Evolutionary conservation across 2,113 vertebrate species (phyloP), one percentile per base, ranked within the genome.

Genomic region (Mobula birostris): DNA sequence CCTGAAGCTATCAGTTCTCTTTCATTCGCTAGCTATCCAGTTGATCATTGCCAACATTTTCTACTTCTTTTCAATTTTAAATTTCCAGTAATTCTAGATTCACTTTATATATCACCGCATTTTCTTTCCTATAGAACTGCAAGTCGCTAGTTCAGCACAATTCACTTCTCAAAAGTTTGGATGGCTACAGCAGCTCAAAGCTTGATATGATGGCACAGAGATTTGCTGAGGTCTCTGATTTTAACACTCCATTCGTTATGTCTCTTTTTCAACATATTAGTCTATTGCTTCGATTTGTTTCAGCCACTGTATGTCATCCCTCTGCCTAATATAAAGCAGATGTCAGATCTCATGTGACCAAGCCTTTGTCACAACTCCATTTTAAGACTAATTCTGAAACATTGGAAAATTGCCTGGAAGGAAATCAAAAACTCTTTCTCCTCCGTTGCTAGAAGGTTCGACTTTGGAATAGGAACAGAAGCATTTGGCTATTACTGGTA

Each of bases 351-450:
- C 29, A 36, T 66, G n/a, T n/a, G n/a, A n/a, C 63, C 85, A 90
- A 90, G 27, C 61, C n/a, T 90, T 90, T 90, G 85, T 90, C 85
- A 90, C 61, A 90, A 90, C 14, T 68, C 61, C 15, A 66, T n/a
- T 66, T 66, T 32, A 66, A 90, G 40, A 90, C 85, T 66, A 58
- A 66, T 66, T 90, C 61, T 90, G 61, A 90, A 66, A 32, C 29
- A 17, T 90, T 90, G 85, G 85, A 68, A 90, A 66, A 66, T 7
- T 90, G 85, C 85, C 85, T 66, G 61, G 85, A 66, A 90, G 85
- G 61, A 66, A 90, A 90, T 68, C 85, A 68, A 61, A 90, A 90
- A 90, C 5, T 61, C 32, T 74, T 90, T 90, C 85, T 90, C 85
- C 85, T 32, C 61, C 14, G n/a, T 90, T 90, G 32, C 61, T 32